phyloP scores from a whole-genome alignment of 2,797 vertebrate genomes.

The Crotalus adamanteus region DNA sequence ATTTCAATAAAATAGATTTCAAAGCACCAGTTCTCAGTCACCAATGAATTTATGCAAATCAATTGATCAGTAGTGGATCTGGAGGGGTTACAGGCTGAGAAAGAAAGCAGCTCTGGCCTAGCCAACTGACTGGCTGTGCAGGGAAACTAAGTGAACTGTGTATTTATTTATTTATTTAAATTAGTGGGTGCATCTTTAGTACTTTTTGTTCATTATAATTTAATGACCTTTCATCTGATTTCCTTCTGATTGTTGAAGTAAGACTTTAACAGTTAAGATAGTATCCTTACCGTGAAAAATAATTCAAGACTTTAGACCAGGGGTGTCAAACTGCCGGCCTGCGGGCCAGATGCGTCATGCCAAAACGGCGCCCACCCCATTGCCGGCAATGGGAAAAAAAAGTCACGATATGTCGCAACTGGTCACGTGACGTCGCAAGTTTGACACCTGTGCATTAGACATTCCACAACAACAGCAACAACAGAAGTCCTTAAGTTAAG shows the following conservation, averaged over 20 bases:
- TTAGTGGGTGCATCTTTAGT: constrained; percentile 32
- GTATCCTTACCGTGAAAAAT: constrained; percentile 48
- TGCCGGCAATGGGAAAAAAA: too few relatives aligned
- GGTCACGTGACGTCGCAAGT: too few relatives aligned
- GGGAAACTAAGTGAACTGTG: not conserved
- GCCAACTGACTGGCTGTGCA: not conserved
- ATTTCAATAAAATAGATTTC: not conserved
- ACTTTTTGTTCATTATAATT: constrained; percentile 52
- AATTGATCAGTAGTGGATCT: not conserved
- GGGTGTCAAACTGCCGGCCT: too few relatives aligned
- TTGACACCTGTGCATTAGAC: too few relatives aligned
- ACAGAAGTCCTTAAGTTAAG: constrained; percentile 43
- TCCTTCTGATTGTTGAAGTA: constrained; percentile 53
- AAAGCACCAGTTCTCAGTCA: not conserved
- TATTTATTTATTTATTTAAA: constrained; percentile 7
- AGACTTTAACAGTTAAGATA: constrained; percentile 61
- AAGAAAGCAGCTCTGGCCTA: not conserved
- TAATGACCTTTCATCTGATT: constrained; percentile 34
- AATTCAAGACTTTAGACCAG: constrained; percentile 41
- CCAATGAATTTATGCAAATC: not conserved
- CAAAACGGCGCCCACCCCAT: too few relatives aligned
- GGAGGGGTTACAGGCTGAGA: not conserved
- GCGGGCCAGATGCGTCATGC: too few relatives aligned
- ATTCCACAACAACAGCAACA: constrained; percentile 4
- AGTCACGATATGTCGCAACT: too few relatives aligned